Percentiles rank a stretch among this genome's conserved stretches.
Evolutionary conservation across 2,888 invertebrate species (phyloP).

Genomic region (Patella caerulea): DNA sequence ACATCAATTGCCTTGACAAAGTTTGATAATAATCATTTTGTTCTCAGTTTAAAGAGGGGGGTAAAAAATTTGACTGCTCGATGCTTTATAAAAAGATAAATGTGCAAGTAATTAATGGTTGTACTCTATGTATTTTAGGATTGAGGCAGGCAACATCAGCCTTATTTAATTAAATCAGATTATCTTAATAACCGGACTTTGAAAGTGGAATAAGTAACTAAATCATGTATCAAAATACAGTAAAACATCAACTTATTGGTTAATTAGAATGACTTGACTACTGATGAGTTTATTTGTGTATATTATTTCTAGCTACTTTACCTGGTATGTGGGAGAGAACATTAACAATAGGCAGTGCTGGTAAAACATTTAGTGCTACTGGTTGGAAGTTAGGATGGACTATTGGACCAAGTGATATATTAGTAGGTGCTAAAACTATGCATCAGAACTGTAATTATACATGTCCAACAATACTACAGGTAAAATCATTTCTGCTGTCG

Average conservation of each 20-base stretch:
- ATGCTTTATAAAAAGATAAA: not conserved
- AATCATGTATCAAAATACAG: not conserved
- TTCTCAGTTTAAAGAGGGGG: not conserved
- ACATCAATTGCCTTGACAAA: too few species aligned
- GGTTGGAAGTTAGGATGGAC: slow-evolving; percentile 92
- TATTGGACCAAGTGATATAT: slow-evolving; percentile 86
- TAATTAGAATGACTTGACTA: too few species aligned
- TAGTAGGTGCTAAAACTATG: slow-evolving; percentile 84
- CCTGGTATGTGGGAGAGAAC: slow-evolving; percentile 99
- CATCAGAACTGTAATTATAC: slow-evolving; percentile 97
- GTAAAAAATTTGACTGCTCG: not conserved
- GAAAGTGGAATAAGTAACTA: not conserved
- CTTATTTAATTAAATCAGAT: not conserved
- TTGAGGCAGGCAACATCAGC: not conserved
- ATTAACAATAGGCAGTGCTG: slow-evolving; percentile 96
- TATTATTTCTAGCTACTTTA: slow-evolving; percentile 78
- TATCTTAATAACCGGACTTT: not conserved
- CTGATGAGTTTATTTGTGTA: slow-evolving; percentile 10
- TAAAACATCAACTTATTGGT: too few species aligned
- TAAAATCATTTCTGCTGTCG: slow-evolving; percentile 62
- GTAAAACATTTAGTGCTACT: slow-evolving; percentile 97
- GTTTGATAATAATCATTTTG: not conserved
- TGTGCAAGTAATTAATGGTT: not conserved
- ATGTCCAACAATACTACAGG: slow-evolving; percentile 86
- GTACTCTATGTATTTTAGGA: not conserved